Evolutionary conservation across 1,140 invertebrate species (phyloP).

Genomic region (Bombus waltoni): DNA sequence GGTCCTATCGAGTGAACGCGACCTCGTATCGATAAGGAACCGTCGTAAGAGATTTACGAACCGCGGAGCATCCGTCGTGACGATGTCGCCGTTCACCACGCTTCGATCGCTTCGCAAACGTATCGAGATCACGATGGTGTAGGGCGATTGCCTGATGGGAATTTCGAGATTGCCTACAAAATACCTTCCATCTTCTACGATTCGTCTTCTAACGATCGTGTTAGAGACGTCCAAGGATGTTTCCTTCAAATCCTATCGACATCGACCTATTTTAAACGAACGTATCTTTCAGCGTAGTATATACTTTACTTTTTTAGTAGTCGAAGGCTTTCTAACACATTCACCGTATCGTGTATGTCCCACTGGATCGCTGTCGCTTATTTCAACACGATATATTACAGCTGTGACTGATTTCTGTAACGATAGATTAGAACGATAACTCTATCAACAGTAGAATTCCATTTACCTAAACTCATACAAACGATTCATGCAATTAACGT

Average conservation of each 20-base stretch:
- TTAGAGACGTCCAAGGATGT: background rate
- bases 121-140: constrained; percentile 14
- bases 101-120: constrained; percentile 23
- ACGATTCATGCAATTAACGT: no score
- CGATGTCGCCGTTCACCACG: constrained; percentile 17
- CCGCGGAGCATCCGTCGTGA: constrained; percentile 21
- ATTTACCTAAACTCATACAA: no score
- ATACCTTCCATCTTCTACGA: background rate
- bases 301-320: background rate
- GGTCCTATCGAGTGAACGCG: background rate
- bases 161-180: background rate
- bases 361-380: background rate
- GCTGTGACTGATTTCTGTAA: no score
- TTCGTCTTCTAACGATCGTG: background rate
- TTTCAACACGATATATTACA: background rate
- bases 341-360: background rate
- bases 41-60: constrained; percentile 39
- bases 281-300: background rate
- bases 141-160: background rate
- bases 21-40: constrained; percentile 27
- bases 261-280: background rate
- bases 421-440: no score
- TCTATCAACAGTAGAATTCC: no score
- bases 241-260: background rate
- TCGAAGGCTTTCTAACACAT: background rate